phyloP scores from a whole-genome alignment of 2,888 invertebrate species.

The Tachina fera region DNA sequence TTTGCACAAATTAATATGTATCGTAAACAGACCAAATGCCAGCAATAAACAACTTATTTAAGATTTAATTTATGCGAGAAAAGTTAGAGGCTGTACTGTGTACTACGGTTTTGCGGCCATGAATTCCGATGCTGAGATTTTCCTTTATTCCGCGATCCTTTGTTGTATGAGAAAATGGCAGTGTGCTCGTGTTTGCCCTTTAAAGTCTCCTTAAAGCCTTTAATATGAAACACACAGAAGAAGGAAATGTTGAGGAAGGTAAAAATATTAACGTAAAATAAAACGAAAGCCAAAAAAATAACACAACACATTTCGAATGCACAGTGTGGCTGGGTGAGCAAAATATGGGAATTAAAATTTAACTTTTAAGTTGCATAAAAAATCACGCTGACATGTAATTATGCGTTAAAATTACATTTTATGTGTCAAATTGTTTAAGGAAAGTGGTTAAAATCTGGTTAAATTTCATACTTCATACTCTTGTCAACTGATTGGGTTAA shows the following conservation, averaged over 20 bases:
- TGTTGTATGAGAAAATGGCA: neutral
- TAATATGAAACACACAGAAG: slow-evolving; percentile 6
- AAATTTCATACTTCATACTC: no score
- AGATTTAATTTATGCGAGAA: slow-evolving; percentile 54
- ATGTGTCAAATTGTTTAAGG: no score
- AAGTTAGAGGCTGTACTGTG: neutral
- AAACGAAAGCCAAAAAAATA: neutral
- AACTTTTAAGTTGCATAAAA: no score
- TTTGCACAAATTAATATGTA: no score
- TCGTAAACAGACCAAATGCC: neutral
- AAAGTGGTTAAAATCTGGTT: no score
- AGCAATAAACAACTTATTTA: neutral
- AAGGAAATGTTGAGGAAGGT: slow-evolving; percentile 53
- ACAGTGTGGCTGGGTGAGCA: neutral
- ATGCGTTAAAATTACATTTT: no score
- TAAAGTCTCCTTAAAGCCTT: slow-evolving; percentile 35
- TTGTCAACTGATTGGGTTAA: no score
- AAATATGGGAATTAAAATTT: no score
- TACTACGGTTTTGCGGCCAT: slow-evolving; percentile 30
- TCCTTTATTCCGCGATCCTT: neutral
- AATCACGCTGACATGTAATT: no score
- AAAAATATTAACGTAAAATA: slow-evolving; percentile 16
- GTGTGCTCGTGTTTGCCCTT: neutral
- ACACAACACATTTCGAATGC: slow-evolving; percentile 8
- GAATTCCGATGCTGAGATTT: slow-evolving; percentile 53